These are phyloP conservation scores for Tupaia tana DNA, from an alignment of 2,113 vertebrate genomes.

Conservation along the genomic window DNA sequence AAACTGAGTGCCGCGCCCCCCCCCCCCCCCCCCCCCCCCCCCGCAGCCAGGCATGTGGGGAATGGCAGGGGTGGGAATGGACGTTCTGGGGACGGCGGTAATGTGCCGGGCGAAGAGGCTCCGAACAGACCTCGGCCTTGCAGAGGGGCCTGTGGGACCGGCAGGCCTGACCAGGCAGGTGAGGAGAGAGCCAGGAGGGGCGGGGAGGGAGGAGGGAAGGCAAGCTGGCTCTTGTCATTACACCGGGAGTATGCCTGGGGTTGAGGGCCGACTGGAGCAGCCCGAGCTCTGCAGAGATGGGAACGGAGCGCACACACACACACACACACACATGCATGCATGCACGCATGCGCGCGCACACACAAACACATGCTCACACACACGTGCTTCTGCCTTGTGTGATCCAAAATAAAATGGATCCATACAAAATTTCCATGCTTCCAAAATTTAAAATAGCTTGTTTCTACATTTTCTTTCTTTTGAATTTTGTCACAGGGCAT, in stretches of 20 bases:
- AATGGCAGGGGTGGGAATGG: background rate
- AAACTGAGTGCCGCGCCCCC: too few relatives aligned
- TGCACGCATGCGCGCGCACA: too few relatives aligned
- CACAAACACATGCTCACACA: background rate
- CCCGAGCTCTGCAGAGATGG: background rate
- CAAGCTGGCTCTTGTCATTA: background rate
- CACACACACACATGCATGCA: background rate
- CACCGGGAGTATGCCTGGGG: background rate
- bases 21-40: too few relatives aligned
- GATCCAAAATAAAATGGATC: constrained; percentile 49
- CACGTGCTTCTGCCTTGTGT: background rate
- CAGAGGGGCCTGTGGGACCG: background rate
- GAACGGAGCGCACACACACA: background rate
- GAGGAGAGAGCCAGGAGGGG: background rate
- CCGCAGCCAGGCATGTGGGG: background rate
- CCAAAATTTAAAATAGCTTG: constrained; percentile 47
- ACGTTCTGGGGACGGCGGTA: too few relatives aligned
- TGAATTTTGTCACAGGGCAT: too few relatives aligned
- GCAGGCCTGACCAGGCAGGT: background rate
- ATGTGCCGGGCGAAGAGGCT: too few relatives aligned
- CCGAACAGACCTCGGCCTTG: background rate
- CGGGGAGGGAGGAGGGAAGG: too few relatives aligned
- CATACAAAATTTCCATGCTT: constrained; percentile 41
- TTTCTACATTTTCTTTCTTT: background rate
- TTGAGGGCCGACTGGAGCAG: background rate